Evolutionary conservation across 2,113 vertebrate species (phyloP).

Genomic region (Cervus canadensis): DNA sequence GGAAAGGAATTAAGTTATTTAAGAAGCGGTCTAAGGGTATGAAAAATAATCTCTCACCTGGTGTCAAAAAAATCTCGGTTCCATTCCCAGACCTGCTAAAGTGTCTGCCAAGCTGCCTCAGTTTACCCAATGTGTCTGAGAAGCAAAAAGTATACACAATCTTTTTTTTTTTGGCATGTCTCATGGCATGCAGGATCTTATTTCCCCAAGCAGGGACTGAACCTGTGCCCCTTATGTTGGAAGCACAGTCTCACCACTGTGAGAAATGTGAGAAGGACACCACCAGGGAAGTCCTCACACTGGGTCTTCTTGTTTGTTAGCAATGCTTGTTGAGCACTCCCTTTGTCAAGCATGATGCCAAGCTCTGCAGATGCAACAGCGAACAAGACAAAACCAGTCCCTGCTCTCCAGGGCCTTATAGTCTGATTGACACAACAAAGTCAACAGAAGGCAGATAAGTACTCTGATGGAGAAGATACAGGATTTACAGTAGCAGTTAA

Average conservation of each 20-base stretch:
- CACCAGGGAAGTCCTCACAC: not conserved
- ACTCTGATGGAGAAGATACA: not conserved
- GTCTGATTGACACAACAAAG: not conserved
- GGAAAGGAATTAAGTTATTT: conserved; percentile 28
- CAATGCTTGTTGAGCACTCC: not conserved
- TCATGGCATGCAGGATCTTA: not conserved
- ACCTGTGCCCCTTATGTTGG: not conserved
- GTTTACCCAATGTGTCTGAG: not conserved
- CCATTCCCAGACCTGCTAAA: not conserved
- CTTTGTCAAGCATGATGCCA: not conserved
- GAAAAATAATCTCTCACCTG: not conserved
- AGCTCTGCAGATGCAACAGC: not conserved
- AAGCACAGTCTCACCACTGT: not conserved
- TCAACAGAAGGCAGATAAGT: not conserved
- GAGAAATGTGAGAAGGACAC: not conserved
- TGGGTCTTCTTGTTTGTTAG: not conserved
- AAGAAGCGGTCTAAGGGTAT: not conserved
- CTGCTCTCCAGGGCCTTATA: not conserved
- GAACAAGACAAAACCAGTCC: not conserved
- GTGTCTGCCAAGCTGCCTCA: not conserved
- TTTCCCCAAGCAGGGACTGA: not conserved
- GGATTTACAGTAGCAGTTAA: not conserved
- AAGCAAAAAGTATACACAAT: not conserved
- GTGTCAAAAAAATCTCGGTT: not conserved
- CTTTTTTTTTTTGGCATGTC: not conserved